phyloP scores from a whole-genome alignment of 2,888 invertebrate genomes.

The Drosophila tanythrix region DNA sequence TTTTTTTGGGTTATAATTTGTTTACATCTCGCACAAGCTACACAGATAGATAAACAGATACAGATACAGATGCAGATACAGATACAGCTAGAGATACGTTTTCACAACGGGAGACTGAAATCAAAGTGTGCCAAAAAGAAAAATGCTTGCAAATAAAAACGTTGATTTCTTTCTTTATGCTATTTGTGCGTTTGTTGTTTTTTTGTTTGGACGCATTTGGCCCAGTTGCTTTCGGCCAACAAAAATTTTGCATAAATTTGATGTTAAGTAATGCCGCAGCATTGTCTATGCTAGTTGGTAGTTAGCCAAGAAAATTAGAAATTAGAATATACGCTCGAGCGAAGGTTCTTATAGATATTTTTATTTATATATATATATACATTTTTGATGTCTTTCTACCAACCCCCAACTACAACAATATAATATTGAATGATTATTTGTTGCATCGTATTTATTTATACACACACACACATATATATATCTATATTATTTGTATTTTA shows the following conservation, averaged over 20 bases:
- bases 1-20: constrained; percentile 63
- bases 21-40: constrained; percentile 65
- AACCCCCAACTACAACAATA: constrained; percentile 17
- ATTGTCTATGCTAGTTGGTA: constrained; percentile 64
- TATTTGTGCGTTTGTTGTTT: neutral
- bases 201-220: constrained; percentile 27
- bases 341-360: constrained; percentile 53
- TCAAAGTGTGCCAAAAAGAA: constrained; percentile 72
- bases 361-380: constrained; percentile 47
- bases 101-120: constrained; percentile 41
- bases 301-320: constrained; percentile 66
- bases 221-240: constrained; percentile 55
- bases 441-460: neutral
- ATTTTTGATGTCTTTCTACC: constrained; percentile 38
- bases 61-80: constrained; percentile 6
- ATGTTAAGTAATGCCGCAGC: constrained; percentile 71
- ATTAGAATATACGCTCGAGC: constrained; percentile 17
- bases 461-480: neutral
- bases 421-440: constrained; percentile 26
- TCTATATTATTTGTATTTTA: neutral
- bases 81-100: constrained; percentile 7
- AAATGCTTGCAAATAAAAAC: constrained; percentile 69
- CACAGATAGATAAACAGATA: constrained; percentile 18
- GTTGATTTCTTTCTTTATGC: constrained; percentile 19
- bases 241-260: constrained; percentile 66